Percentiles rank a stretch among this genome's conserved stretches.
phyloP scores from a whole-genome alignment of 2,113 vertebrate genomes.

The Sphyrna mokarran region DNA sequence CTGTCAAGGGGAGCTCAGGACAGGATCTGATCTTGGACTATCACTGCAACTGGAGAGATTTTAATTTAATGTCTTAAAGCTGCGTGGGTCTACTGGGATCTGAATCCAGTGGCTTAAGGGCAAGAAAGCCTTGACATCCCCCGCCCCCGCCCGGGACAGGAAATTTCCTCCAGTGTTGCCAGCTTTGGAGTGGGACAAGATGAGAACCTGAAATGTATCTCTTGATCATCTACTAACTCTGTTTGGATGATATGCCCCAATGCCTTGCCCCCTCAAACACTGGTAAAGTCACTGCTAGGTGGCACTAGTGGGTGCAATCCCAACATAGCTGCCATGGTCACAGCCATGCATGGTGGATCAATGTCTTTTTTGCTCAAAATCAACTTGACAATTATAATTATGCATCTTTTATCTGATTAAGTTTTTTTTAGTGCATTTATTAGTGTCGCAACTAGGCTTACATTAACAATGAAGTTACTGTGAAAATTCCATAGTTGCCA shows the following conservation, averaged over 20 bases:
- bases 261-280: background rate
- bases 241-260: background rate
- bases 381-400: background rate
- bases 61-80: background rate
- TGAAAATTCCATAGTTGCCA: too few species aligned
- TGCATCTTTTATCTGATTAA: background rate
- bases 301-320: background rate
- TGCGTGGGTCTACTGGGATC: background rate
- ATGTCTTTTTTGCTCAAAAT: background rate
- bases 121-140: background rate
- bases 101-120: background rate
- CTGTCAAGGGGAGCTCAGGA: background rate
- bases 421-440: too few species aligned
- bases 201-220: background rate
- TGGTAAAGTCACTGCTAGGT: background rate
- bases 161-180: background rate
- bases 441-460: too few species aligned
- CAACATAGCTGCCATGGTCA: background rate
- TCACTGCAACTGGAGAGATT: background rate
- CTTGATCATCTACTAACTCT: background rate
- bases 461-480: too few species aligned
- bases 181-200: too few species aligned
- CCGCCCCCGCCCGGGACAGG: background rate
- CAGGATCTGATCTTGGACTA: background rate
- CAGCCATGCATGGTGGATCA: background rate